Evolutionary conservation across 2,797 vertebrate species (phyloP), one percentile per base, ranked within the genome.

Genomic region (Onychomys leucogaster): DNA sequence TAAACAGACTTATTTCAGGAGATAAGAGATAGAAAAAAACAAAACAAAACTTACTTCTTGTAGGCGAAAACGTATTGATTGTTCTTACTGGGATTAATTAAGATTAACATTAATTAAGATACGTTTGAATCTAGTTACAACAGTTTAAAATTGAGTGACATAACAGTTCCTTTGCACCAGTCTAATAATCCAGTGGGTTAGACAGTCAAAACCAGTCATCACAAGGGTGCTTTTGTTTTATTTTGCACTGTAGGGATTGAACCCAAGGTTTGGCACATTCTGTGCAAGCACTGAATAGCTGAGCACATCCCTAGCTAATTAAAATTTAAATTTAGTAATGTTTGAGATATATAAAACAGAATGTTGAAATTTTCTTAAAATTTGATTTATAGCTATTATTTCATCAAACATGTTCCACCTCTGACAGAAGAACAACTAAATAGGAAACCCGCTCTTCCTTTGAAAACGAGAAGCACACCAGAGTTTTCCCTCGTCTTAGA

Each of bases 381-480:
- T 67, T 96, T 6, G 81, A 93, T 98, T 98, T 98, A 61, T 96
- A 99, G 99, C 94, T 99, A 99, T 97, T 99, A 99, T 98, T 99
- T 99, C 99, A 99, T 99, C 98, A 99, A 99, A 96, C 99, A 99
- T 8, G 99, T 99, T 91, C 99, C 99, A 96, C 99, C 99, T 4
- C 98, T 99, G 98, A 99, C 99, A 90, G 99, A 99, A 98, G 99
- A 99, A 98, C 99, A 99, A 97, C 99, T 99, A 85, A 99, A 99
- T 94, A 99, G 99, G 98, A 99, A 99, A 97, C 99, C 99, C 95
- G 99, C 99, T 92, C 99, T 99, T 96, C 99, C 99, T 8, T 97
- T 99, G 97, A 99, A 99, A 99, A 99, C 99, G 14, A 99, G 99
- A 98, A 99, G 99, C 99, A 99, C 99, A 94, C 99, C 99, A 16